Conservation (phyloP, 2,797 vertebrate species). For the Pseudomugil tenellus region DNA sequence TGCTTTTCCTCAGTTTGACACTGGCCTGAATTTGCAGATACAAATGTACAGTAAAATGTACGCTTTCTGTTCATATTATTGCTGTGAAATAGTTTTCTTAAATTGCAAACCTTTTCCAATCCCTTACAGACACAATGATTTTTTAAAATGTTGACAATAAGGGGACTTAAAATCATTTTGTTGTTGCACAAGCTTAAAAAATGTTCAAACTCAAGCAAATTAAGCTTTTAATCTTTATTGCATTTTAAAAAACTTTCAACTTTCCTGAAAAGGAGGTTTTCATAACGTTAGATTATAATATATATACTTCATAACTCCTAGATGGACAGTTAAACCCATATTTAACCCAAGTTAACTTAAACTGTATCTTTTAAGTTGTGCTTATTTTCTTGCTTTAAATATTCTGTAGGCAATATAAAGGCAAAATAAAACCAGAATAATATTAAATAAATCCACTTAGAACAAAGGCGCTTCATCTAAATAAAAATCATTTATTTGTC, state of each 20-base stretch:
- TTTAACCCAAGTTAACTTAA: neutral
- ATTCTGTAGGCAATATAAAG: neutral
- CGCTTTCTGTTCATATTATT: too few species aligned
- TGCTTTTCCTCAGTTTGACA: too few species aligned
- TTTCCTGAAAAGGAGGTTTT: neutral
- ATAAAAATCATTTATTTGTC: constrained; percentile 85
- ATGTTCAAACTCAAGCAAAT: neutral
- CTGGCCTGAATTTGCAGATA: too few species aligned
- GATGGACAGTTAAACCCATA: neutral
- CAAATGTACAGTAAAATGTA: too few species aligned
- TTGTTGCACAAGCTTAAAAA: neutral
- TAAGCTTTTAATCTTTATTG: neutral
- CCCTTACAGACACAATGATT: too few species aligned
- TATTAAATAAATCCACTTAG: constrained; percentile 8
- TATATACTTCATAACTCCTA: neutral
- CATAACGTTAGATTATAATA: neutral
- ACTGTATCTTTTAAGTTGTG: neutral
- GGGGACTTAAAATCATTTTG: neutral
- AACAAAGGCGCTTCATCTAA: constrained; percentile 68
- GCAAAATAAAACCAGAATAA: neutral
- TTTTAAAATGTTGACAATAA: too few species aligned
- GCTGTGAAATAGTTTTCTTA: too few species aligned
- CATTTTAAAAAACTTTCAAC: constrained; percentile 1
- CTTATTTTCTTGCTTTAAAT: neutral
- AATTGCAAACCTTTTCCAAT: too few species aligned